Percentiles rank a stretch among this genome's conserved stretches.
phyloP scores from a whole-genome alignment of 1,140 invertebrate species.

The Lepidurus apus region DNA sequence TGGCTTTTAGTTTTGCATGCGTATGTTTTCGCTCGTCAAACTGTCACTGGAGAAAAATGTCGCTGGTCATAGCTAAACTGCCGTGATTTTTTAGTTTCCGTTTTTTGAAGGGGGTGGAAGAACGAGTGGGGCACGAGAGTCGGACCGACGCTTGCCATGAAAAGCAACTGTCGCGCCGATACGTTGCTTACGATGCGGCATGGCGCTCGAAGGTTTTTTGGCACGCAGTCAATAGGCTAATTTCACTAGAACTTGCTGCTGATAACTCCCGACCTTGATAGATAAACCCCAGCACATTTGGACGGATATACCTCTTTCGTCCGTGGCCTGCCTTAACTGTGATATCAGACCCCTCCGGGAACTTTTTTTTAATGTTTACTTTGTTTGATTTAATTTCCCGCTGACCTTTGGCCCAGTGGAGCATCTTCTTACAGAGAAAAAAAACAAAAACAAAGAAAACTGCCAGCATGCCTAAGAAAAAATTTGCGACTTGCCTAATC shows the following conservation, averaged over 20 bases:
- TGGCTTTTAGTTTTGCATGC: background rate
- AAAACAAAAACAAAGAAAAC: background rate
- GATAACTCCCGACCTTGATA: conserved; percentile 14
- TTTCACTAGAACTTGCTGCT: background rate
- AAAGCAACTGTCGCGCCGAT: conserved; percentile 18
- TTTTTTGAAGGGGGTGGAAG: background rate
- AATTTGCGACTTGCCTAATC: background rate
- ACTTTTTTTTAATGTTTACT: background rate
- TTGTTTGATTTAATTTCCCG: background rate
- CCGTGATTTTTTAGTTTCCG: background rate
- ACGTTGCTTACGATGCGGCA: conserved; percentile 12
- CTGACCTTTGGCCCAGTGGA: background rate
- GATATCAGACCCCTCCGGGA: background rate
- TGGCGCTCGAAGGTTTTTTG: background rate
- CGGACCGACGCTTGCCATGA: background rate
- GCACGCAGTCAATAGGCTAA: conserved; percentile 21
- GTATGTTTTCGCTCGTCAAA: background rate
- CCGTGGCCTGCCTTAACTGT: background rate
- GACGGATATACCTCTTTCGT: background rate
- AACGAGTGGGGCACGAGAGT: background rate
- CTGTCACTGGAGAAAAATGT: background rate
- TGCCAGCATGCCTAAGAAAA: background rate
- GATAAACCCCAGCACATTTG: background rate
- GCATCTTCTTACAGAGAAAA: background rate
- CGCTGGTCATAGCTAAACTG: background rate